Conservation (phyloP, 2,113 vertebrate species). For the Camelus bactrianus region DNA sequence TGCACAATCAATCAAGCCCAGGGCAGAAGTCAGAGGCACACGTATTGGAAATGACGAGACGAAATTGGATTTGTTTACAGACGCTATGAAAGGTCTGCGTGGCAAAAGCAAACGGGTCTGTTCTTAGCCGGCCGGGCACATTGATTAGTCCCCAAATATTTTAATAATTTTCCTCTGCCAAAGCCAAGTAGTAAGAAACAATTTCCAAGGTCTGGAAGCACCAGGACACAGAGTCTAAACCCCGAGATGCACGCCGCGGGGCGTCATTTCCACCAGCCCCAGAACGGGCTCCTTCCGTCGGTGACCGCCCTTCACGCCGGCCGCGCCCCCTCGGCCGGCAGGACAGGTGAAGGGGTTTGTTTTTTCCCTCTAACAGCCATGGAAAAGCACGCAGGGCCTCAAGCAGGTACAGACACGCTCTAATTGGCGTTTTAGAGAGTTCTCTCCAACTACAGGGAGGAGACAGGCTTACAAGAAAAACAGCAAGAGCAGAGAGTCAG, state of each 20-base stretch:
- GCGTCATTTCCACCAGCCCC: too few species aligned
- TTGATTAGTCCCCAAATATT: background rate
- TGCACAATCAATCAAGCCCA: background rate
- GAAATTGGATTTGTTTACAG: background rate
- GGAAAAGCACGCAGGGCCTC: too few species aligned
- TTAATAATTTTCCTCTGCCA: background rate
- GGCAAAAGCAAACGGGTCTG: background rate
- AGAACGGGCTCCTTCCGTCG: too few species aligned
- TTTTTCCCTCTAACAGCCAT: background rate
- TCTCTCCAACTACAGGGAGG: background rate
- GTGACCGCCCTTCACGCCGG: accelerated
- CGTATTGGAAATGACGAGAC: background rate
- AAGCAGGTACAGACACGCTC: background rate
- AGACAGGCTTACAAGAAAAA: background rate
- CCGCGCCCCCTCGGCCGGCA: accelerated
- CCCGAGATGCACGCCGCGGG: background rate
- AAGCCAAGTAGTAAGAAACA: background rate
- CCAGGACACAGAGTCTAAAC: background rate
- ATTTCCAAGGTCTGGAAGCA: background rate
- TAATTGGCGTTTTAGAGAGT: background rate
- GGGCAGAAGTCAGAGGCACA: background rate
- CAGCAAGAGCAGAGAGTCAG: background rate
- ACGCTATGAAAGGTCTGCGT: too few species aligned
- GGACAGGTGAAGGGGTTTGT: background rate
- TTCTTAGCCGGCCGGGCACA: accelerated